Base-by-base conservation (phyloP, 2,113 vertebrate genomes). In the Argyrosomus japonicus region DNA sequence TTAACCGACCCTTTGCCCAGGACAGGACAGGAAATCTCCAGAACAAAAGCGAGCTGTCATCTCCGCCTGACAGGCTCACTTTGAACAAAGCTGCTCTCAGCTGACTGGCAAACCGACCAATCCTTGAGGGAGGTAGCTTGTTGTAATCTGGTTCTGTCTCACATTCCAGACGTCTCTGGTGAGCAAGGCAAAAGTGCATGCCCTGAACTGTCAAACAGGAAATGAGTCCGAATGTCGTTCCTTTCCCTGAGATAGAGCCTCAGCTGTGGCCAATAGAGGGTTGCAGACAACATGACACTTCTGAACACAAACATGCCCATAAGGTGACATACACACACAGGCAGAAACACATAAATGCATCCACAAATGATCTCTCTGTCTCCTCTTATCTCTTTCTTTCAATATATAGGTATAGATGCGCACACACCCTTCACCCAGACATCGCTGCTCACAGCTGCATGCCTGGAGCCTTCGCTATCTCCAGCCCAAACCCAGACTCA, bases 31-130 rank as follows among this genome's bases (percentile, higher is more conserved):
- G 91, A 93, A 91, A 91, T 80, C 83, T 92, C 77, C 77, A 43
- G 77, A 93, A 93, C 92, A 93, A 93, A 93, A 92, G 87, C 74
- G 4, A 75, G 80, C 87, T 87, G 90, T 90, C 88, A 87, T 85
- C 86, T 73, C 82, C 68, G 80, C 78, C 87, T 87, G 82, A 86
- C 79, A 58, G 25, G 18, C 75, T 82, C 15, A 15, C 53, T 64
- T 43, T 3, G 64, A 86, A 90, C 83, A 89, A 81, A 86, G 86
- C 87, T 67, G 60, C 68, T 79, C 77, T 86, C 70, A 88, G 85
- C 88, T 88, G 88, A 92, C 76, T 72, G 80, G 72, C 69, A 58
- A 71, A 75, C 68, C 27, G 1, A 79, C 69, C 76, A 8, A 58
- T 84, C 75, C 84, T 87, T 58, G 40, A 80, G 82, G 77, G 83